These are phyloP conservation scores for Galaxias olidus DNA, from an alignment of 2,797 vertebrate species.

Conservation along the genomic window DNA sequence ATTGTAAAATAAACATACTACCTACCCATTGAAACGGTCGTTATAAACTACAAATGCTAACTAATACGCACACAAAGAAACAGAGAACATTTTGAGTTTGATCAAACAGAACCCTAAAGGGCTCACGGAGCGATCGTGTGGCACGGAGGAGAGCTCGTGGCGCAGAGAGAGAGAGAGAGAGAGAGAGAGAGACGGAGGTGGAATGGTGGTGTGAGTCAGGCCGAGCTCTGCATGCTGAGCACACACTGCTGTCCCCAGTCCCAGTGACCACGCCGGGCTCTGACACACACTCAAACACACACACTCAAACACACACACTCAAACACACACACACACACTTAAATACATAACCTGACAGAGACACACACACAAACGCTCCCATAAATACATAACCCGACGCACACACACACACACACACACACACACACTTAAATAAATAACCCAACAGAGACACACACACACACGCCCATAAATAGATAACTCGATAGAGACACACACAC, in stretches of 20 bases:
- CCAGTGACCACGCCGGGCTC: slow-evolving; percentile 30
- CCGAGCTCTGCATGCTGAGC: slow-evolving; percentile 32
- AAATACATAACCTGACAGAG: background rate
- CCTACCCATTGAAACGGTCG: too few relatives aligned
- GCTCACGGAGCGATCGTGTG: background rate
- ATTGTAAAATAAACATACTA: too few relatives aligned
- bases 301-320: background rate
- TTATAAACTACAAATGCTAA: too few relatives aligned
- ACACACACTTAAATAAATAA: slow-evolving; percentile 1
- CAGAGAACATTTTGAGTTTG: too few relatives aligned
- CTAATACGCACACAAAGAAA: too few relatives aligned
- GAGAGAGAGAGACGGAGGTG: slow-evolving; percentile 29
- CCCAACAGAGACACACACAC: background rate
- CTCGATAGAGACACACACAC: too few relatives aligned
- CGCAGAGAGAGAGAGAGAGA: background rate
- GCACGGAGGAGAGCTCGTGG: too few relatives aligned
- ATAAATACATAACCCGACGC: too few relatives aligned
- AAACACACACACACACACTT: background rate
- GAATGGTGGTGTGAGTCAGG: slow-evolving; percentile 46
- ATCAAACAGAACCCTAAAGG: too few relatives aligned
- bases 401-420: background rate
- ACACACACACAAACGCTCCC: too few relatives aligned
- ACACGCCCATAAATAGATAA: slow-evolving; percentile 1
- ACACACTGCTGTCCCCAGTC: slow-evolving; percentile 47
- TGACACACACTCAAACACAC: slow-evolving; percentile 17